Conservation (phyloP, 2,888 invertebrate genomes). For the Toxonevra muliebris region DNA sequence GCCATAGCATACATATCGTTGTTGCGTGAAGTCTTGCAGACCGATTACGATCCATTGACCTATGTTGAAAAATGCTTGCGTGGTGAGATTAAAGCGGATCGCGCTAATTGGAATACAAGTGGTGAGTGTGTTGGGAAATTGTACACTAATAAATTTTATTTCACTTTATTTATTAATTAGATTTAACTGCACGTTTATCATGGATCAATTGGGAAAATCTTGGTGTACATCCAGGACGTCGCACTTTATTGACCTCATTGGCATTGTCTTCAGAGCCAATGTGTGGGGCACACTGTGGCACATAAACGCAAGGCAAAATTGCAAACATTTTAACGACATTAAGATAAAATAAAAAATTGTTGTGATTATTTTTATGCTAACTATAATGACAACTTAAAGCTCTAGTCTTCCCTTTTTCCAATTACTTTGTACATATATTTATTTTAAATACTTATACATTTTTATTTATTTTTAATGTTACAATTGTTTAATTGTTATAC, state of each 20-base stretch:
- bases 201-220: conserved; percentile 99
- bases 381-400: conserved; percentile 22
- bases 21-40: conserved; percentile 86
- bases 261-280: conserved; percentile 78
- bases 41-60: conserved; percentile 90
- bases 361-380: conserved; percentile 7
- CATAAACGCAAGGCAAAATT: conserved; percentile 6
- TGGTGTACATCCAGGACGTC: conserved; percentile 89
- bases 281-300: conserved; percentile 54
- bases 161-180: conserved; percentile 67
- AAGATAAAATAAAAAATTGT: not conserved
- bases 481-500: not conserved
- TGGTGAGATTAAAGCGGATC: conserved; percentile 87
- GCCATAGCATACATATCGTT: conserved; percentile 98
- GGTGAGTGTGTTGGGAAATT: conserved; percentile 68
- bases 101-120: conserved; percentile 96
- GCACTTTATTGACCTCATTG: conserved; percentile 83
- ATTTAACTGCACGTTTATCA: conserved; percentile 93
- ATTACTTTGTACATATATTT: not conserved
- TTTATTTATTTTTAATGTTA: not conserved
- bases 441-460: not conserved
- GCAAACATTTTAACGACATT: too few species aligned
- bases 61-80: conserved; percentile 93
- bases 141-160: not conserved
- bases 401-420: conserved; percentile 19